Evolutionary conservation across 2,797 vertebrate genomes (phyloP), one percentile per base, ranked within the genome.

Genomic region (Tinamus major): DNA sequence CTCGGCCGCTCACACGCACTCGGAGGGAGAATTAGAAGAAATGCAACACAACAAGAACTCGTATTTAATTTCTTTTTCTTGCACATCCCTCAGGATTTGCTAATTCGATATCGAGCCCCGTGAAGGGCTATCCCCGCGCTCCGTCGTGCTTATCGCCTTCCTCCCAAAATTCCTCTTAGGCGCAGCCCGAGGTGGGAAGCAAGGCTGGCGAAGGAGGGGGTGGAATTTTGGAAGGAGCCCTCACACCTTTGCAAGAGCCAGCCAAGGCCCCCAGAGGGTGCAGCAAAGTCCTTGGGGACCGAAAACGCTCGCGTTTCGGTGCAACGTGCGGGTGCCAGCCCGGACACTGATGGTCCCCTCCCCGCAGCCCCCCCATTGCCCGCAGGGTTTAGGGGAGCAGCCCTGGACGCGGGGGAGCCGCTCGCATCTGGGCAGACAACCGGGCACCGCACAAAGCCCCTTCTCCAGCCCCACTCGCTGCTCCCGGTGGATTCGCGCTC

Each of bases 281-380:
- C 53, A 14, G 29, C 53, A 31, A 55, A 26, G 53, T 31, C 53
- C 53, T 29, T 18, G 27, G 8, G 53, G 42, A 17, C 42, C 53
- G 29, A 31, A 31, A 31, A 18, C 20, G 27, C 29, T 17, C 9
- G 27, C 27, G 29, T 55, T 9, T 31, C 53, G 15, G 16, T 31
- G 53, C 16, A 18, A 31, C 9, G 29, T 4, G 53, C 15, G 7
- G 16, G 53, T 55, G 27, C 15, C 53, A 55, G 53, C 27, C 27
- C 53, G 15, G 53, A 10, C 53, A 53, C 27, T 16, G 51, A 58
- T 68, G 14, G 42, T 63, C 93, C 91, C 90, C 92, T 76, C 81
- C 51, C 85, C 49, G 64, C 55, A 15, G 49, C 90, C 56, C 19
- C 41, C 37, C 74, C 33, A 15, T 48, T 26, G 27, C 51, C 53